phyloP scores from a whole-genome alignment of 2,888 invertebrate genomes.

The Biston betularia region DNA sequence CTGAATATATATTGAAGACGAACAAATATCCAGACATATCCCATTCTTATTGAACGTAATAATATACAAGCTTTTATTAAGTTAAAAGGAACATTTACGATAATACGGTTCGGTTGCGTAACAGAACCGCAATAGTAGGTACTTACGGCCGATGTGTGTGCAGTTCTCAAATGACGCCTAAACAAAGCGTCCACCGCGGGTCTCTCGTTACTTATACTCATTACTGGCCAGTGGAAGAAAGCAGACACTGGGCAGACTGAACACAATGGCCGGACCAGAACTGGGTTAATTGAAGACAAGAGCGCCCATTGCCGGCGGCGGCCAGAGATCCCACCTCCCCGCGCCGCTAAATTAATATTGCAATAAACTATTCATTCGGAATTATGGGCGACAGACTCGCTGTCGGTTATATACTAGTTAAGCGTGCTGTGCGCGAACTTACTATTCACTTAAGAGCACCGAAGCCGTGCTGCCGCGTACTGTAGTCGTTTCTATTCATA shows the following conservation, averaged over 20 bases:
- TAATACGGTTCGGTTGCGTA: conserved; percentile 48
- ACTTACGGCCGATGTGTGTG: conserved; percentile 62
- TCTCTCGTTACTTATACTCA: conserved; percentile 74
- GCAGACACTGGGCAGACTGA: conserved; percentile 81
- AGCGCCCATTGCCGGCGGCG: conserved; percentile 70
- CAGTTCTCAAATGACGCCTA: conserved; percentile 69
- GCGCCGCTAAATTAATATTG: conserved; percentile 66
- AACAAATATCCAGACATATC: neutral
- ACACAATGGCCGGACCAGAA: conserved; percentile 76
- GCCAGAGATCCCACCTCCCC: conserved; percentile 68
- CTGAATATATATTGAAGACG: neutral
- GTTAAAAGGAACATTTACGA: conserved; percentile 37
- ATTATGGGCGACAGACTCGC: conserved; percentile 45
- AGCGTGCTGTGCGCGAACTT: conserved; percentile 41
- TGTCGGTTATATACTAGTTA: conserved; percentile 48
- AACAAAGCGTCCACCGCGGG: conserved; percentile 64
- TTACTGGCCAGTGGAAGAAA: conserved; percentile 76
- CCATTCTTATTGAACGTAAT: neutral
- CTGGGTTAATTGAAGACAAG: conserved; percentile 84
- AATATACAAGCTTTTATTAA: conserved; percentile 5
- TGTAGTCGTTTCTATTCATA: too few species aligned
- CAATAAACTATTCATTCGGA: conserved; percentile 64
- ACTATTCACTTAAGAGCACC: conserved; percentile 40
- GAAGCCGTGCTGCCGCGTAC: neutral
- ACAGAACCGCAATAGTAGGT: conserved; percentile 54